Base-by-base conservation (phyloP, 2,797 vertebrate species). In the Ctenosaura bakeri region DNA sequence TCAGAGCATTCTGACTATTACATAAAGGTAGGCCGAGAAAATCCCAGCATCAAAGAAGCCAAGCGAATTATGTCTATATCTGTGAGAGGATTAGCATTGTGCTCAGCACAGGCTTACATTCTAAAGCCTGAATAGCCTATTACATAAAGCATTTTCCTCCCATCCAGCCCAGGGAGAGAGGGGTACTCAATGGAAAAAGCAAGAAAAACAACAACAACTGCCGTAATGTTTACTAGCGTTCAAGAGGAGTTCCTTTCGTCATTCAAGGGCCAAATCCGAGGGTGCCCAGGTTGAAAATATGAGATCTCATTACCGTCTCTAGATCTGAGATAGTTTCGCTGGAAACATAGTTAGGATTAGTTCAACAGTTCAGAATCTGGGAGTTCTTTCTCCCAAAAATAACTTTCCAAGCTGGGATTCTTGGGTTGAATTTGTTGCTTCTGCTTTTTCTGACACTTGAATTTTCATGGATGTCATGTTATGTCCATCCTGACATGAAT, bases 21-120 rank as follows among this genome's bases (percentile, higher is more conserved):
- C 52, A 76, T 83, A 89, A 89, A 89, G 26, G 76, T 71, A 91
- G 85, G 84, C 76, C 64, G 59, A 84, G 62, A 88, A 93, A 73
- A 71, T 12, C 56, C 66, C 82, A n/a, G 38, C 14, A 22, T 26
- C 52, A 83, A 80, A 76, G 91, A 86, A 73, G 82, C 92, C 88
- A 74, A 9, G 26, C 88, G 74, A 88, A 76, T 0, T 62, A 32
- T 64, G 56, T 80, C 1, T 54, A 13, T 91, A 32, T 64, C 8
- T 56, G 32, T 71, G 62, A 26, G 13, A 22, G 38, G 32, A 42
- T 85, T 77, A 92, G 78, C 54, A 83, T 7, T 83, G 46, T 35
- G 46, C 73, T 92, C 46, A 80, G 46, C 66, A 54, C 38, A 64
- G 80, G 10, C 62, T 90, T 79, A 54, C 2, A 22, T 50, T 82